Percentiles rank a stretch among this genome's conserved stretches.
Conservation (phyloP, 2,797 vertebrate species). For the Trachurus trachurus region DNA sequence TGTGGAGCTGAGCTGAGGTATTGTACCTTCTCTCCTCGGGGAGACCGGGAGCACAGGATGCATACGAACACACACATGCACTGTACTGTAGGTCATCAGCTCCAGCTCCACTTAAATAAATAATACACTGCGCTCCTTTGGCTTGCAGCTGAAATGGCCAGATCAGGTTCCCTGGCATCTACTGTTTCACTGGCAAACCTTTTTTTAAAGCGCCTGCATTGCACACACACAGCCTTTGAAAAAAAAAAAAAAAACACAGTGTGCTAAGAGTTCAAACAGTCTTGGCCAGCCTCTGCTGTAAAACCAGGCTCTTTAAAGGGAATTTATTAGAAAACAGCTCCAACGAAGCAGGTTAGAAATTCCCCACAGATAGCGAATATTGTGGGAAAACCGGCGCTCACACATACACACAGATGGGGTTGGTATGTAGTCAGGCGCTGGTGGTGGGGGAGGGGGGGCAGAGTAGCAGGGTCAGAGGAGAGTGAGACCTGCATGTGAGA, state of each 20-base stretch:
- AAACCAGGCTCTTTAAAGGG: conserved; percentile 32
- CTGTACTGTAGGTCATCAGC: conserved; percentile 33
- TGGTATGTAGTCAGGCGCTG: conserved; percentile 48
- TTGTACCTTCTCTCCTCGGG: conserved; percentile 30
- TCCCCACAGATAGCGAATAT: conserved; percentile 20
- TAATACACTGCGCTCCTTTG: conserved; percentile 81
- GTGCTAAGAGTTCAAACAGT: conserved; percentile 34
- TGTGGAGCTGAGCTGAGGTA: conserved; percentile 20
- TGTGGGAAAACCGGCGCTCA: not conserved
- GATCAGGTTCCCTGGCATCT: conserved; percentile 87
- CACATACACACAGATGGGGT: conserved; percentile 27
- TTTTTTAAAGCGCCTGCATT: conserved; percentile 61
- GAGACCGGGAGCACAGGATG: conserved; percentile 22
- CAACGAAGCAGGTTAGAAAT: conserved; percentile 40
- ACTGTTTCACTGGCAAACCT: conserved; percentile 79
- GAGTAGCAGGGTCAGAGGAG: conserved; percentile 37
- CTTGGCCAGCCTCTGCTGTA: conserved; percentile 19
- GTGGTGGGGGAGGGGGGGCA: conserved; percentile 25
- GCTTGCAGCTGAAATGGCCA: conserved; percentile 58
- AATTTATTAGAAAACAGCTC: conserved; percentile 54
- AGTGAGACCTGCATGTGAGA: conserved; percentile 45
- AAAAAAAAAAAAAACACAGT: conserved; percentile 41
- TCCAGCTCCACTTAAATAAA: conserved; percentile 84
- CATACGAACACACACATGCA: conserved; percentile 30
- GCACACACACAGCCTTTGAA: conserved; percentile 39